Percentiles rank a stretch among this genome's conserved stretches.
phyloP scores from a whole-genome alignment of 2,797 vertebrate species.

The Hyperoplus immaculatus region DNA sequence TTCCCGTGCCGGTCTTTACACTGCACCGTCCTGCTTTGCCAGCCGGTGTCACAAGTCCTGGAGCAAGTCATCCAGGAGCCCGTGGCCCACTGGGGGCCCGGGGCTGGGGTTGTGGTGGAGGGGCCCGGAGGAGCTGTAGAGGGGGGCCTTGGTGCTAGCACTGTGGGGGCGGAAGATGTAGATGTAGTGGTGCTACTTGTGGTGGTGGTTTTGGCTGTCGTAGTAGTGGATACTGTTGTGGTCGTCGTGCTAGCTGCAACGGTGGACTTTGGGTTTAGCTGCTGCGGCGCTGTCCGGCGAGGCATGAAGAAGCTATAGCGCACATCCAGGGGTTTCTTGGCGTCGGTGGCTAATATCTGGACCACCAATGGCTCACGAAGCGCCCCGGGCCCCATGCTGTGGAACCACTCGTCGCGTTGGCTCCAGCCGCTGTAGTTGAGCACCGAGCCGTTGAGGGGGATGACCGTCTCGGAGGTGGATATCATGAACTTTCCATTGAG shows the following conservation, averaged over 20 bases:
- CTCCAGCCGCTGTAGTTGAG: conserved; percentile 99
- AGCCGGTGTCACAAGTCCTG: conserved; percentile 96
- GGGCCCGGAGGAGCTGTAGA: conserved; percentile 58
- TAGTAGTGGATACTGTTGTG: conserved; percentile 26
- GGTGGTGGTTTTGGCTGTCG: conserved; percentile 31
- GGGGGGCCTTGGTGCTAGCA: conserved; percentile 63
- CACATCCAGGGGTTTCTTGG: conserved; percentile 92
- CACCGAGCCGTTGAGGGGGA: conserved; percentile 93
- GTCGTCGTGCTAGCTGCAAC: conserved; percentile 21
- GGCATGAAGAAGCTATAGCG: conserved; percentile 97
- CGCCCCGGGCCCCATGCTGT: conserved; percentile 94
- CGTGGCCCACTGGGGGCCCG: conserved; percentile 90
- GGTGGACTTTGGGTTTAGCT: conserved; percentile 24
- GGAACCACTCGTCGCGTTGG: conserved; percentile 93
- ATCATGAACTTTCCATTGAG: conserved; percentile 99
- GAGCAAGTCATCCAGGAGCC: conserved; percentile 95
- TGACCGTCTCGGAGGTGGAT: conserved; percentile 95
- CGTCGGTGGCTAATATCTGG: conserved; percentile 95
- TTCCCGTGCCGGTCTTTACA: conserved; percentile 93
- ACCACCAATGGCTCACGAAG: conserved; percentile 90
- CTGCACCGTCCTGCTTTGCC: conserved; percentile 98
- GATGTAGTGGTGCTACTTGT: conserved; percentile 49
- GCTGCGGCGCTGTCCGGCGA: conserved; percentile 72
- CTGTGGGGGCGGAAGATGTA: conserved; percentile 36
- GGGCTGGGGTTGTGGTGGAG: conserved; percentile 50